phyloP scores from a whole-genome alignment of 2,113 vertebrate species.

The Rhea pennata region DNA sequence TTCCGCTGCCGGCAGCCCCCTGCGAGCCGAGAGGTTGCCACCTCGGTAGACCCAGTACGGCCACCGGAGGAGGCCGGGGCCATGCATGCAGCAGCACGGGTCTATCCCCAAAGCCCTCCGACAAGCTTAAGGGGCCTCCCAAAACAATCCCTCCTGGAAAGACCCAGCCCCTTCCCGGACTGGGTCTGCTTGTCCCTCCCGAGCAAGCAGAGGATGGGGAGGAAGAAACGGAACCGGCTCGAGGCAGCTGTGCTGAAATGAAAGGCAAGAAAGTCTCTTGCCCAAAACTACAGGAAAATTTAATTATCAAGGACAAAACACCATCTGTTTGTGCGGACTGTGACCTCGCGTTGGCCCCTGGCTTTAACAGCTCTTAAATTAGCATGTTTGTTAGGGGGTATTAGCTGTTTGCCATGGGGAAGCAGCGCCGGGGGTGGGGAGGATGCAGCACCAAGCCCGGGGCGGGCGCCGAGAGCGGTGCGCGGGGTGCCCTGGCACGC shows the following conservation, averaged over 20 bases:
- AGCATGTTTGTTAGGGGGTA: neutral
- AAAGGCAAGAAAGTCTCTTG: neutral
- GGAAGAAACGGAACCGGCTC: neutral
- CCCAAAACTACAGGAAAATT: constrained; percentile 35
- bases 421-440: fast-evolving
- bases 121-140: fast-evolving
- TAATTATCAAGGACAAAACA: constrained; percentile 61
- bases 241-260: neutral
- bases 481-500: too few relatives aligned
- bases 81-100: neutral
- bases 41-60: too few relatives aligned
- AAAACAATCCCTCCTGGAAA: fast-evolving
- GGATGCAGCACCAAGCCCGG: neutral
- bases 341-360: neutral
- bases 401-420: neutral
- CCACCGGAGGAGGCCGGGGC: too few relatives aligned
- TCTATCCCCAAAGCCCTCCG: neutral
- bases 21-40: too few relatives aligned
- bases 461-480: fast-evolving
- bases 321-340: constrained; percentile 52
- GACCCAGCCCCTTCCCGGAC: fast-evolving
- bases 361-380: constrained; percentile 42
- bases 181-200: neutral
- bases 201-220: neutral
- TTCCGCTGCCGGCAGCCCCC: neutral